A percentile compares a stretch with the other conserved stretches of the same genome.
These are phyloP conservation scores for Clarias fuscus DNA, from an alignment of 2,797 vertebrate genomes.

Conservation along the genomic window DNA sequence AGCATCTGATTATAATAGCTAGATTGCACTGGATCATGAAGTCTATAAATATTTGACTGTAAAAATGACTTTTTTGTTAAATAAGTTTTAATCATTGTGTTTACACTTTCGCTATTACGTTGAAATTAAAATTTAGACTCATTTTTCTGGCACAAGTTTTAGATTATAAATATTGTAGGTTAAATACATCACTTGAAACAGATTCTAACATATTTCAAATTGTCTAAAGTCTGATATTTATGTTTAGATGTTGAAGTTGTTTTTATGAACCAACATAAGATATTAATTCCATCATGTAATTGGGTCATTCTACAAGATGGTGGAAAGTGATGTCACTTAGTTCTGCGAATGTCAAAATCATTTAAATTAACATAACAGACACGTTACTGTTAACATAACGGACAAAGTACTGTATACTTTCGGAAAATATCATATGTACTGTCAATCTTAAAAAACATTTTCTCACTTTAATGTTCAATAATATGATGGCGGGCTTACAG, in stretches of 20 bases:
- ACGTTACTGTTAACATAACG: no score
- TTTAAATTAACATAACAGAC: no score
- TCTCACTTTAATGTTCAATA: no score
- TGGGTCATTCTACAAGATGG: no score
- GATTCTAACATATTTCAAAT: conserved; percentile 1
- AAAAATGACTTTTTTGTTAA: neutral
- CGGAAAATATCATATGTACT: no score
- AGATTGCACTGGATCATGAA: neutral
- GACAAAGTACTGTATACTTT: no score
- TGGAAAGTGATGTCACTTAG: no score
- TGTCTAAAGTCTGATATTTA: neutral
- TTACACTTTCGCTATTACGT: neutral
- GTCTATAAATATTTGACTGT: neutral
- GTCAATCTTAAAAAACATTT: no score
- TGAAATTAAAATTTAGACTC: neutral
- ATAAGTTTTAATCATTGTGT: neutral
- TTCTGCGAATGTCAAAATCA: no score
- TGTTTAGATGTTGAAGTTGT: neutral
- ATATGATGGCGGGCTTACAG: no score
- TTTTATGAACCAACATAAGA: neutral
- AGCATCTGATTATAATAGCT: neutral
- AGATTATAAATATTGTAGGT: neutral
- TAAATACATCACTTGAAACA: neutral
- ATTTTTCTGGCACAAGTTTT: neutral
- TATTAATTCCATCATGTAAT: neutral